Evolutionary conservation across 2,888 invertebrate species (phyloP).

Genomic region (Cephus pulcher): DNA sequence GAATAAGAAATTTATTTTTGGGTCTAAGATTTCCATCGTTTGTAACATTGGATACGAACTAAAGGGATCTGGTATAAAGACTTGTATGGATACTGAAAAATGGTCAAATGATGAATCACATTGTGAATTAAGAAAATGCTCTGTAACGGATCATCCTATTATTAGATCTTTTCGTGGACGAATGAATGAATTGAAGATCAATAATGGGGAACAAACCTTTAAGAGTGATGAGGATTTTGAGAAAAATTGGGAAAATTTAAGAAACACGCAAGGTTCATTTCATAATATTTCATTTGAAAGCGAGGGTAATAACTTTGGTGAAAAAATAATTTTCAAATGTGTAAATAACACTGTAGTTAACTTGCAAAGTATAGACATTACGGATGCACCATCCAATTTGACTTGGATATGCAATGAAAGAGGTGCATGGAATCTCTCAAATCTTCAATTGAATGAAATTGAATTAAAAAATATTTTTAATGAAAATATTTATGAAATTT

Average conservation of each 20-base stretch:
- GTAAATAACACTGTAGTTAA: constrained; percentile 30
- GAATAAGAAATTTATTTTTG: constrained; percentile 32
- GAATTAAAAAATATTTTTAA: constrained; percentile 12
- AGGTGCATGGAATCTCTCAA: constrained; percentile 40
- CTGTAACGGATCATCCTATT: constrained; percentile 36
- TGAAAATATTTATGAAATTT: constrained; percentile 28
- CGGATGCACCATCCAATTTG: constrained; percentile 30
- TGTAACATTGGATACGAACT: constrained; percentile 73
- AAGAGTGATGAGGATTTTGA: constrained; percentile 18
- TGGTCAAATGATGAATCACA: constrained; percentile 72
- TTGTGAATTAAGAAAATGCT: constrained; percentile 65
- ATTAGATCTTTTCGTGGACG: constrained; percentile 20
- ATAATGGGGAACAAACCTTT: neutral
- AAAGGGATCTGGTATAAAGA: constrained; percentile 68
- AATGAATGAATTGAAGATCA: constrained; percentile 1
- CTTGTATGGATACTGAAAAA: constrained; percentile 71
- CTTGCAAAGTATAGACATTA: constrained; percentile 20
- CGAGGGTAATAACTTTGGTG: constrained; percentile 41
- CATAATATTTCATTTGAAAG: constrained; percentile 17
- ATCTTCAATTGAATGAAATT: constrained; percentile 26
- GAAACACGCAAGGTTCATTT: neutral
- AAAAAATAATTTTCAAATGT: constrained; percentile 40
- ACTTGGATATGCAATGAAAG: constrained; percentile 47
- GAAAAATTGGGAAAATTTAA: constrained; percentile 14
- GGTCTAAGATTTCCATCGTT: constrained; percentile 34